Base-by-base conservation (phyloP, 2,888 invertebrate genomes). In the Drosophila nigricruria region DNA sequence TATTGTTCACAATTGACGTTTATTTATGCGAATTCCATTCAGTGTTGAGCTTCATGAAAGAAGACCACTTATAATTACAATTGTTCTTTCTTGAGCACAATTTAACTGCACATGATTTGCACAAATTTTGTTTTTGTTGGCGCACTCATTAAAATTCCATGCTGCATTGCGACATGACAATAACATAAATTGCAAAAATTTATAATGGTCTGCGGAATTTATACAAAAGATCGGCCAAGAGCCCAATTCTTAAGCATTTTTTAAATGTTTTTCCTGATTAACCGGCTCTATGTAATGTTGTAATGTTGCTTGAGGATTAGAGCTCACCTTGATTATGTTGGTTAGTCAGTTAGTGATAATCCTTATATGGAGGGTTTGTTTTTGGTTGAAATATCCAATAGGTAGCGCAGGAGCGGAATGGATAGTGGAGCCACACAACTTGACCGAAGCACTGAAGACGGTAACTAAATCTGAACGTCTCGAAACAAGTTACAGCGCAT, bases 391-490 rank as follows among this genome's bases (percentile, higher is more conserved):
- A 52, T 81, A 83, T 83, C 75, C 79, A 86, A 68, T 56, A 60
- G 60, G 45, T 53, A 71, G 69, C 77, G 70, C 81, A 67, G 72
- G 57, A 70, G 59, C 57, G 43, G 14, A 49, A 16, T 63, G 45
- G 34, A n/a, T 12, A 49, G n/a, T 60, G 40, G 38, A 57, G n/a
- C 49, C 77, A 76, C 66, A 57, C 74, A 61, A 69, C 84, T 73
- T 72, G 87, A 89, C 85, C 89, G 85, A 89, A 76, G 53, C 81
- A 77, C 70, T 87, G 81, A 82, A 87, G 85, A 87, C 85, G 86
- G 67, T 85, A 91, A 90, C 91, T 90, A 87, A 92, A 91, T 92
- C 91, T 92, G 92, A 91, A 82, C 82, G 88, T 82, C 73, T 81
- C 66, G 82, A 91, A 92, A 92, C 92, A 90, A 89, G 91, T 90